A percentile compares a stretch with the other conserved stretches of the same genome.
Conservation (phyloP, 2,113 vertebrate species). For the Centropus bengalensis region DNA sequence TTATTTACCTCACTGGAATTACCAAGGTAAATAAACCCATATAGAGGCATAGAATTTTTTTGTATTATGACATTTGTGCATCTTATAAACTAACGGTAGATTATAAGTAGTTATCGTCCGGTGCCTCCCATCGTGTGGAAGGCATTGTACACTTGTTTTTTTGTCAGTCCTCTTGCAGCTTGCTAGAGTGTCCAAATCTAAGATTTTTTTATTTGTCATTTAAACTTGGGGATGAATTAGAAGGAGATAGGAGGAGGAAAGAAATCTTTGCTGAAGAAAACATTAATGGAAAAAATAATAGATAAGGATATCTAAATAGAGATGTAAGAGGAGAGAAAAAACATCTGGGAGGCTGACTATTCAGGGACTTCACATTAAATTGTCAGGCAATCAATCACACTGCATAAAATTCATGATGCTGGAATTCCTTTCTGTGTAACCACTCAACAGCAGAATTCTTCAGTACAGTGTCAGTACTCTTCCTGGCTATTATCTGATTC, state of each 20-base stretch:
- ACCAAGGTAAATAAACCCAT: background rate
- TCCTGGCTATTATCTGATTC: background rate
- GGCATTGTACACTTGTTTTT: background rate
- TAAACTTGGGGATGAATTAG: background rate
- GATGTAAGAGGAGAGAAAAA: conserved; percentile 24
- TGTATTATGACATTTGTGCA: background rate
- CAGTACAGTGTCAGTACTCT: background rate
- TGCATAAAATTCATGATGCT: conserved; percentile 18
- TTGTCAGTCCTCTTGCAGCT: background rate
- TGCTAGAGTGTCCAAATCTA: background rate
- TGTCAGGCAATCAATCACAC: conserved; percentile 51
- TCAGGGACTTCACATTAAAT: conserved; percentile 19
- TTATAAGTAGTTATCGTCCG: background rate
- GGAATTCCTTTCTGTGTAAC: conserved; percentile 11
- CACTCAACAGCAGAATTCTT: background rate
- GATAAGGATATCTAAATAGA: conserved; percentile 38
- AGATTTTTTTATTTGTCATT: background rate
- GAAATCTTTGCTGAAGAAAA: background rate
- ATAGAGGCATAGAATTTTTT: background rate
- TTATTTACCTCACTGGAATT: background rate
- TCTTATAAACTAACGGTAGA: background rate
- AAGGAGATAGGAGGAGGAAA: background rate
- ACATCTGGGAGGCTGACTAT: conserved; percentile 41
- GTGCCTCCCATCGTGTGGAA: background rate
- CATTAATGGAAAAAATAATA: background rate